phyloP scores from a whole-genome alignment of 1,140 invertebrate species.

The Trachymyrmex cornetzi region DNA sequence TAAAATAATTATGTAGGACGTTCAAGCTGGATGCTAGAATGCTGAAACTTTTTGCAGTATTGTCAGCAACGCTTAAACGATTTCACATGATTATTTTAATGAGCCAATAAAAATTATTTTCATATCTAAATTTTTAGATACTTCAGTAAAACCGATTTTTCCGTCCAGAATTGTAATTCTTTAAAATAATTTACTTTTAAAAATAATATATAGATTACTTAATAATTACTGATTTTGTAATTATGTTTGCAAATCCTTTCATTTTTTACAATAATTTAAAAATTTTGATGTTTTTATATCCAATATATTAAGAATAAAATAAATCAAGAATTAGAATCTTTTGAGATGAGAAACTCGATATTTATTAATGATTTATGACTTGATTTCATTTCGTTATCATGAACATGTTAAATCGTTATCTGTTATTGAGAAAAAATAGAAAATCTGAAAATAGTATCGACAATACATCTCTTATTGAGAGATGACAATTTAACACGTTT shows the following conservation, averaged over 20 bases:
- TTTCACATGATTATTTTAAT: too few relatives aligned
- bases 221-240: neutral
- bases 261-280: neutral
- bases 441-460: too few relatives aligned
- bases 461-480: neutral
- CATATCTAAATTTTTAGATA: too few relatives aligned
- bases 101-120: too few relatives aligned
- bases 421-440: neutral
- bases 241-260: neutral
- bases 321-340: neutral
- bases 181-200: neutral
- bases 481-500: constrained; percentile 39
- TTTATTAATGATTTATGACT: constrained; percentile 32
- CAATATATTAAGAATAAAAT: neutral
- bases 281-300: neutral
- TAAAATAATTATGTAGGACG: too few relatives aligned
- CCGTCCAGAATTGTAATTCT: neutral
- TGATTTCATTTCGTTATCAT: neutral
- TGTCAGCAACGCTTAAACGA: too few relatives aligned
- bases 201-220: neutral
- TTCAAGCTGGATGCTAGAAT: too few relatives aligned
- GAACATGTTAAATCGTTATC: constrained; percentile 39
- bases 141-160: too few relatives aligned
- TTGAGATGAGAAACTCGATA: neutral
- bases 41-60: too few relatives aligned